Evolutionary conservation across 2,113 vertebrate species (phyloP), one percentile per base, ranked within the genome.

Genomic region (Gorsachius goisagi): DNA sequence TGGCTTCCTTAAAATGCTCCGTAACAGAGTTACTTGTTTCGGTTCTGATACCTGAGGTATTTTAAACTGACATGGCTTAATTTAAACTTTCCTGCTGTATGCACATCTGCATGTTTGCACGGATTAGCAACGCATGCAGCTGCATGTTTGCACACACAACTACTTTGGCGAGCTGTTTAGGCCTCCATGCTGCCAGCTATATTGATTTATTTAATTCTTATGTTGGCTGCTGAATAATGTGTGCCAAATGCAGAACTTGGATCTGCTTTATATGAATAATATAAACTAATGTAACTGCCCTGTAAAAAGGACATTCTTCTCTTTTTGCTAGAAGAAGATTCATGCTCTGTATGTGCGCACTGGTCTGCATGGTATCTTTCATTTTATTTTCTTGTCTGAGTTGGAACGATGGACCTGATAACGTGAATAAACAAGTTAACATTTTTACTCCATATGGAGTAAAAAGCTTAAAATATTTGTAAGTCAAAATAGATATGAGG

Each of bases 201-300:
- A 78, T 39, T 91, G 77, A 89, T 85, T 95, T 69, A 94, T 93
- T 92, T 92, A 68, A 89, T 89, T 94, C 74, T 75, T 94, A 67
- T 88, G 8, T 27, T 87, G 72, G 53, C 67, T 88, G 95, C 75
- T 74, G 75, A 92, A 35, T 69, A 77, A 73, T 28, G 55, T 45
- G 49, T 93, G 87, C 66, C 94, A 93, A 93, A 96, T 88, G 49
- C 62, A 95, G 41, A 71, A 80, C 58, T 92, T 89, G 86, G 84
- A 87, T 81, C 69, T 78, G 87, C 66, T 81, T 82, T 81, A 59
- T 85, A 69, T 87, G 79, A 85, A 60, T 49, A 63, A 63, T 60
- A 64, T 68, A 88, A 95, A 85, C 87, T 60, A 93, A 69, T 59
- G 33, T 64, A 79, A 91, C n/a, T 5, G 63, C 67, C 58, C 67